phyloP scores from a whole-genome alignment of 2,797 vertebrate genomes.

The Agapornis canus region DNA sequence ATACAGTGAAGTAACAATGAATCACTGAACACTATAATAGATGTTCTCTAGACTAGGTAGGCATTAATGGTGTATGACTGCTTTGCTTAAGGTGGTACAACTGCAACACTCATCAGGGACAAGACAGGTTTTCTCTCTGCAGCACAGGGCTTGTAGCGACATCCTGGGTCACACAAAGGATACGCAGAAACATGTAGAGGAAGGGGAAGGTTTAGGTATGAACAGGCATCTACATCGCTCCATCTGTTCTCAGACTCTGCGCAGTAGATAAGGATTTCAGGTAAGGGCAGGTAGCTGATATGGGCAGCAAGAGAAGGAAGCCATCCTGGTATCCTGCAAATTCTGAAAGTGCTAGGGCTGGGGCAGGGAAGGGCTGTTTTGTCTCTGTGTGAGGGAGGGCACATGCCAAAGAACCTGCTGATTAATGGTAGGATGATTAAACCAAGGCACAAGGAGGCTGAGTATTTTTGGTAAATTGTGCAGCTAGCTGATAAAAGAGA shows the following conservation, averaged over 20 bases:
- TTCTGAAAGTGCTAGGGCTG: neutral
- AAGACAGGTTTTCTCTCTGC: neutral
- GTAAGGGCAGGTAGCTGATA: neutral
- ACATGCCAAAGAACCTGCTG: neutral
- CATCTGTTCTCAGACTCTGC: neutral
- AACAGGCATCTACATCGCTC: neutral
- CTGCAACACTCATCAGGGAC: neutral
- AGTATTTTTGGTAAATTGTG: neutral
- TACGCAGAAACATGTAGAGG: accelerated
- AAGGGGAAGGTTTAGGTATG: neutral
- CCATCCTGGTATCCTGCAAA: neutral
- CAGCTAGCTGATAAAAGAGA: neutral
- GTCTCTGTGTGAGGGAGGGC: neutral
- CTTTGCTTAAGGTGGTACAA: neutral
- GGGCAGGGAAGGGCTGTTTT: neutral
- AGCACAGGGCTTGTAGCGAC: neutral
- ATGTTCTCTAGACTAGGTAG: neutral
- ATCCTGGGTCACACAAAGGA: neutral
- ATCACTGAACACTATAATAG: neutral
- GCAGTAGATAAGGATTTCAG: neutral
- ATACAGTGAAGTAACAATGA: neutral
- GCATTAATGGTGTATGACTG: neutral
- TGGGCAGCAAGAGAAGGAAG: neutral
- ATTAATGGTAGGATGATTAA: neutral
- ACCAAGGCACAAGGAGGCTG: neutral